These are phyloP conservation scores for Acanthiza pusilla DNA, from an alignment of 2,797 vertebrate species.

Conservation along the genomic window DNA sequence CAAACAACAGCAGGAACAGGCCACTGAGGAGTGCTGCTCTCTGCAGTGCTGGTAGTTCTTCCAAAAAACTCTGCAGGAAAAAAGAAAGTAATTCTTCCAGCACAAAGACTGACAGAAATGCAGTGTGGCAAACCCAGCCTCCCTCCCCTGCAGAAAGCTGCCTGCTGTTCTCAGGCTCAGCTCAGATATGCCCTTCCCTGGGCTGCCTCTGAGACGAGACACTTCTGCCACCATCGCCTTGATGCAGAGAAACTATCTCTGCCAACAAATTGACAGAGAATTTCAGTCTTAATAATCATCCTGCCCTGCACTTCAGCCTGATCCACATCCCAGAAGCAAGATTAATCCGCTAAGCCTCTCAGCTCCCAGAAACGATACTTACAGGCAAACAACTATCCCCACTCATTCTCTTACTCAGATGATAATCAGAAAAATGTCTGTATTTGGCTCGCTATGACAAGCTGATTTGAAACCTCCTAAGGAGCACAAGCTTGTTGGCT, in stretches of 20 bases:
- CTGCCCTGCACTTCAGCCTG: slow-evolving; percentile 56
- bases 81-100: background rate
- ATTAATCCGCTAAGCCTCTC: slow-evolving; percentile 68
- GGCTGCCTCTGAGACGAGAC: background rate
- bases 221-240: background rate
- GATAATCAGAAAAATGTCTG: slow-evolving; percentile 57
- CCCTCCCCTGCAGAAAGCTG: background rate
- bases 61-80: background rate
- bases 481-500: background rate
- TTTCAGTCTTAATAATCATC: slow-evolving; percentile 68
- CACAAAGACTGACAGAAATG: background rate
- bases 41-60: background rate
- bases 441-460: slow-evolving; percentile 48
- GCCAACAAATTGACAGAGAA: slow-evolving; percentile 62
- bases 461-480: slow-evolving; percentile 32
- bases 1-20: background rate
- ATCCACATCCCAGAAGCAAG: slow-evolving; percentile 64
- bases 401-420: slow-evolving; percentile 44
- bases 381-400: slow-evolving; percentile 54
- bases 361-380: slow-evolving; percentile 60
- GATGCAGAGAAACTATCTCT: slow-evolving; percentile 46
- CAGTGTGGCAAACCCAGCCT: background rate
- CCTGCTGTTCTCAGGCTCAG: background rate
- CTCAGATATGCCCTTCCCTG: background rate
- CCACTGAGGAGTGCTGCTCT: background rate